Evolutionary conservation across 2,888 invertebrate species (phyloP).

Genomic region (Oscheius onirici): DNA sequence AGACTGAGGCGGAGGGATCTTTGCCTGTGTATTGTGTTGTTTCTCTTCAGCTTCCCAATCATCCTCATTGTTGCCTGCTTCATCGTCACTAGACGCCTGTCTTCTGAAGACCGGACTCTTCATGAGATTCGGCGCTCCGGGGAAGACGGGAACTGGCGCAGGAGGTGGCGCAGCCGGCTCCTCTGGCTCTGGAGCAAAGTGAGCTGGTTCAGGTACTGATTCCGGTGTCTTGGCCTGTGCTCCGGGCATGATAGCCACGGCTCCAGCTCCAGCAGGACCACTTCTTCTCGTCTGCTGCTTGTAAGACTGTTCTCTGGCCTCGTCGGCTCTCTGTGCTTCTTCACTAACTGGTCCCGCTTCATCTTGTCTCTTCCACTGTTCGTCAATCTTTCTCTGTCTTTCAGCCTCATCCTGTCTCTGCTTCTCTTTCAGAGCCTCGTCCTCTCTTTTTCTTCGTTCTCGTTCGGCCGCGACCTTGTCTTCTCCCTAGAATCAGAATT

Average conservation of each 20-base stretch:
- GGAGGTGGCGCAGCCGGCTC: slow-evolving; percentile 24
- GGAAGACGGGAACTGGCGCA: slow-evolving; percentile 41
- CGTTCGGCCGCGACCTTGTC: slow-evolving; percentile 35
- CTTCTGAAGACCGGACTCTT: slow-evolving; percentile 14
- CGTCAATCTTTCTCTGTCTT: slow-evolving; percentile 38
- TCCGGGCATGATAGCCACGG: slow-evolving; percentile 44
- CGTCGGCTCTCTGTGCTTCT: slow-evolving; percentile 25
- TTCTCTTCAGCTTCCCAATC: slow-evolving; percentile 45
- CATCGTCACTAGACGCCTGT: slow-evolving; percentile 39
- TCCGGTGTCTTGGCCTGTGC: slow-evolving; percentile 2
- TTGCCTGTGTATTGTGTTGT: neutral
- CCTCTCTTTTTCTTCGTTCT: slow-evolving; percentile 55
- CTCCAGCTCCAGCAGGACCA: slow-evolving; percentile 37
- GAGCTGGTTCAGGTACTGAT: neutral
- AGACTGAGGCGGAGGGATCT: slow-evolving; percentile 6
- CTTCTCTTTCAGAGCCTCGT: slow-evolving; percentile 55
- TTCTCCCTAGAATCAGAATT: neutral
- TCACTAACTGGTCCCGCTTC: slow-evolving; percentile 45
- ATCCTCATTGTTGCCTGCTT: slow-evolving; percentile 39
- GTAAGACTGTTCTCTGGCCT: slow-evolving; percentile 14
- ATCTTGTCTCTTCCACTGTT: slow-evolving; percentile 47
- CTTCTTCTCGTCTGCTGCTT: slow-evolving; percentile 14
- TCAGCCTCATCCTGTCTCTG: slow-evolving; percentile 48
- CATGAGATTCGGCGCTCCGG: neutral
- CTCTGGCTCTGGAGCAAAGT: neutral